These are phyloP conservation scores for Sminthurides aquaticus DNA, from an alignment of 2,888 invertebrate species.

Conservation along the genomic window DNA sequence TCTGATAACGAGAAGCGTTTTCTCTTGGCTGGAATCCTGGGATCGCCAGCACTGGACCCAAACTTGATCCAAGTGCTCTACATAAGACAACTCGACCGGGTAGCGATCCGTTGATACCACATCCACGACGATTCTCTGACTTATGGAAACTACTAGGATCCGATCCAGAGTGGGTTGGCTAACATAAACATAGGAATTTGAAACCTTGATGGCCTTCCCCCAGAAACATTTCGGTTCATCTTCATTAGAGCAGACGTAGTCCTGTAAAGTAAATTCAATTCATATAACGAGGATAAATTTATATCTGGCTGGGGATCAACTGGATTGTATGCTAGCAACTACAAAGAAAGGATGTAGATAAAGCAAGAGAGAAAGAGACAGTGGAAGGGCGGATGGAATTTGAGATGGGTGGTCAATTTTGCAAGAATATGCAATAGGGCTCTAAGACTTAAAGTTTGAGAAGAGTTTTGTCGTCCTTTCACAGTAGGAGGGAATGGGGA, in stretches of 20 bases:
- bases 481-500: too few species aligned
- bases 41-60: conserved; percentile 62
- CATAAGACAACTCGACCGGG: conserved; percentile 63
- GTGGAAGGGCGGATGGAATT: too few species aligned
- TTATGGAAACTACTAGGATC: conserved; percentile 62
- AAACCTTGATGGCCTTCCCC: conserved; percentile 65
- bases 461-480: too few species aligned
- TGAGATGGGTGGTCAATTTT: too few species aligned
- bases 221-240: conserved; percentile 61
- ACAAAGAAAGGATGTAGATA: background rate
- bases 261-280: conserved; percentile 47
- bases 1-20: conserved; percentile 61
- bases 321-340: conserved; percentile 1
- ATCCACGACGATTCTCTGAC: conserved; percentile 64
- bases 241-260: conserved; percentile 61
- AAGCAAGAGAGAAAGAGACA: background rate
- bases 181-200: conserved; percentile 63
- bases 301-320: background rate
- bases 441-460: too few species aligned
- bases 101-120: conserved; percentile 64
- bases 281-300: conserved; percentile 5
- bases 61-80: conserved; percentile 63
- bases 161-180: conserved; percentile 64
- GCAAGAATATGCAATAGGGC: too few species aligned
- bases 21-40: conserved; percentile 53